Percentiles rank a stretch among this genome's conserved stretches.
phyloP scores from a whole-genome alignment of 2,113 vertebrate genomes.

The Arenaria interpres region DNA sequence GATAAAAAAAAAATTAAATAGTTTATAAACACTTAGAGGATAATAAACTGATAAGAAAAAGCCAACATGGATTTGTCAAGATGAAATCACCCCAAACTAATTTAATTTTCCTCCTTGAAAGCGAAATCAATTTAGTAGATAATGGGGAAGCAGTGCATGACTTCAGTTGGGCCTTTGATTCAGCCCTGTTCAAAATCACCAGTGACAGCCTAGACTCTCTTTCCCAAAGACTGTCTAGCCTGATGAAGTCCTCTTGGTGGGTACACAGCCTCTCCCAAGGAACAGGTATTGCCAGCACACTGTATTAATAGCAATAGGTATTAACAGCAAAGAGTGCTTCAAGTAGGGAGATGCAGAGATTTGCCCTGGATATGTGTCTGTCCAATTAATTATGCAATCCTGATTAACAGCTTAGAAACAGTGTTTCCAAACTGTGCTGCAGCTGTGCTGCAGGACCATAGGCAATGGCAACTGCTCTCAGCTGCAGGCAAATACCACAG shows the following conservation, averaged over 20 bases:
- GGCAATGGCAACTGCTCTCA: not conserved
- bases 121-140: not conserved
- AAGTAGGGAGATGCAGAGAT: not conserved
- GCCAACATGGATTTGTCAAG: not conserved
- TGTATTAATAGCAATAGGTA: not conserved
- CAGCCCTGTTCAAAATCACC: not conserved
- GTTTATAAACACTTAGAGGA: slow-evolving; percentile 23
- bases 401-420: not conserved
- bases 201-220: not conserved
- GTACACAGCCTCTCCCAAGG: not conserved
- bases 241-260: not conserved
- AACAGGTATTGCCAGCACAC: not conserved
- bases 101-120: not conserved
- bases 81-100: not conserved
- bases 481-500: not conserved
- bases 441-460: not conserved
- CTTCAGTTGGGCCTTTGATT: not conserved
- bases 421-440: not conserved
- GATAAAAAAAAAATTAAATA: not conserved
- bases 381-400: not conserved
- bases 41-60: slow-evolving; percentile 18
- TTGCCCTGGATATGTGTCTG: not conserved
- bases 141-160: not conserved
- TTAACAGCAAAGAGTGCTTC: not conserved
- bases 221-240: not conserved